Evolutionary conservation across 2,888 invertebrate species (phyloP).

Genomic region (Ophioninae sp.): DNA sequence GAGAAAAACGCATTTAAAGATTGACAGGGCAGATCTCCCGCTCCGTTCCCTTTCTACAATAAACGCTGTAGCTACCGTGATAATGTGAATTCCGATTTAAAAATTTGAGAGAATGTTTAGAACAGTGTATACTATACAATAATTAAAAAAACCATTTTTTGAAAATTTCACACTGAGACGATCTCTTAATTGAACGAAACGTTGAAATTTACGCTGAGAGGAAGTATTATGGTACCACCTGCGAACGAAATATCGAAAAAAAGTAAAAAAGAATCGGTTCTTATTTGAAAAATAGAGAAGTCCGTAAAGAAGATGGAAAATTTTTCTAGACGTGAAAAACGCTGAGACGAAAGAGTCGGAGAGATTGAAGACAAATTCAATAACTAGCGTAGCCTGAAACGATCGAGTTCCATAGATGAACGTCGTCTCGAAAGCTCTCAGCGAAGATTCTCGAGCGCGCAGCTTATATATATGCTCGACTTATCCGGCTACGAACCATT

Average conservation of each 20-base stretch:
- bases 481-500: slow-evolving; percentile 30
- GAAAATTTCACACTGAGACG: too few relatives aligned
- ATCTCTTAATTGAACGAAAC: too few relatives aligned
- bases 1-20: too few relatives aligned
- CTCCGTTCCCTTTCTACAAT: too few relatives aligned
- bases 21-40: too few relatives aligned
- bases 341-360: slow-evolving; percentile 1
- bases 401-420: slow-evolving; percentile 31
- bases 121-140: too few relatives aligned
- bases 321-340: slow-evolving; percentile 9
- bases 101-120: too few relatives aligned
- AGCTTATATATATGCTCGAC: not conserved
- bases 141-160: too few relatives aligned
- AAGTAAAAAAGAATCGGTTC: not conserved
- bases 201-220: too few relatives aligned
- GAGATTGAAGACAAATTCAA: slow-evolving; percentile 41
- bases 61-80: too few relatives aligned
- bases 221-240: too few relatives aligned
- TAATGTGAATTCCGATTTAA: too few relatives aligned
- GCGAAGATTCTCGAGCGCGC: slow-evolving; percentile 17
- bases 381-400: slow-evolving; percentile 18
- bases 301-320: not conserved
- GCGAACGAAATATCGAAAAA: not conserved
- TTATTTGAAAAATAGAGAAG: not conserved
- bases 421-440: slow-evolving; percentile 11